Evolutionary conservation across 64 coral and sea anemone genomes (phyloP).

Genomic region (Pocillopora damicornis): DNA sequence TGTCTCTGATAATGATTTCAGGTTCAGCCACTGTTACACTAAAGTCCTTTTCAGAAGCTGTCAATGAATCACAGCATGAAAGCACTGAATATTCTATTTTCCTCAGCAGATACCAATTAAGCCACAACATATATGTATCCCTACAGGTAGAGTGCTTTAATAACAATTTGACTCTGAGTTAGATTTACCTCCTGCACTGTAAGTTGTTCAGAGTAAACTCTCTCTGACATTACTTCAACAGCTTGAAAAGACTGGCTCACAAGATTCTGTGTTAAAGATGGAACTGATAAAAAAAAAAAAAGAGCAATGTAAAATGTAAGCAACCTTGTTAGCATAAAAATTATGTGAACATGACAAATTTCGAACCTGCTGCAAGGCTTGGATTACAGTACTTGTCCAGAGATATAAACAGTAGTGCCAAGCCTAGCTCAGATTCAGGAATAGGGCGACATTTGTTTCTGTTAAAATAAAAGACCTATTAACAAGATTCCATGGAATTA

Average conservation of each 20-base stretch:
- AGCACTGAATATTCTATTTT: too few relatives aligned
- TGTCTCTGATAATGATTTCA: too few relatives aligned
- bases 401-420: conserved; percentile 71
- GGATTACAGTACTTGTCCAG: conserved; percentile 92
- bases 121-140: too few relatives aligned
- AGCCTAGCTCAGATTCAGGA: conserved; percentile 92
- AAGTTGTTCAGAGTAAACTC: conserved; percentile 34
- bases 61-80: too few relatives aligned
- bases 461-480: not conserved
- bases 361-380: conserved; percentile 70
- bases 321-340: not conserved
- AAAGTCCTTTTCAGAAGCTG: too few relatives aligned
- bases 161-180: not conserved
- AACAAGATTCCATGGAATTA: not conserved
- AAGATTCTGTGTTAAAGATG: conserved; percentile 56
- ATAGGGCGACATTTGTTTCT: conserved; percentile 74
- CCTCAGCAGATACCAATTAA: too few relatives aligned
- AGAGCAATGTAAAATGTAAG: not conserved
- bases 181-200: conserved; percentile 2
- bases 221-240: conserved; percentile 44
- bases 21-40: too few relatives aligned
- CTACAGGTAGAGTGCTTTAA: too few relatives aligned
- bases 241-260: conserved; percentile 63
- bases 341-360: not conserved
- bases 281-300: conserved; percentile 22